These are phyloP conservation scores for Plebejus anna DNA, from an alignment of 2,888 invertebrate genomes.

Conservation along the genomic window DNA sequence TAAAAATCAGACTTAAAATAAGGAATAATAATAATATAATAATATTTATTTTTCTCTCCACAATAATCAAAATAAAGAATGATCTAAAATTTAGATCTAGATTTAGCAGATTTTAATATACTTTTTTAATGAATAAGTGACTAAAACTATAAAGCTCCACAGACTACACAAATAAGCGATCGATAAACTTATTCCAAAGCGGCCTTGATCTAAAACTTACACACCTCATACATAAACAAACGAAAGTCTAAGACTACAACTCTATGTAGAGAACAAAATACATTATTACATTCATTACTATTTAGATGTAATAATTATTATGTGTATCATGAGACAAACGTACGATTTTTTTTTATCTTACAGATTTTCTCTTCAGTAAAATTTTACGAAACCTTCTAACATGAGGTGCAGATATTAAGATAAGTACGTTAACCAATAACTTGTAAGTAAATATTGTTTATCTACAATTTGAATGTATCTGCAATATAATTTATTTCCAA, in stretches of 20 bases:
- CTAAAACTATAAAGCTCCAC: background rate
- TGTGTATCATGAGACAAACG: background rate
- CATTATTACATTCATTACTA: no score
- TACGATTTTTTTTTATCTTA: background rate
- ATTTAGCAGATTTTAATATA: no score
- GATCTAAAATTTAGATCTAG: no score
- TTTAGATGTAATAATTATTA: no score
- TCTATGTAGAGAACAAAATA: background rate
- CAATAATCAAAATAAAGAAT: no score
- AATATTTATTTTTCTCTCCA: no score
- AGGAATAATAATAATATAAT: no score
- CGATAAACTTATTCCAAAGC: background rate
- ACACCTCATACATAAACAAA: background rate
- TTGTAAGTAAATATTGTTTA: no score
- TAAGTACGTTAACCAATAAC: background rate
- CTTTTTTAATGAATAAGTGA: no score
- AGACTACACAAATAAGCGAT: background rate
- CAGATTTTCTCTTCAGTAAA: background rate
- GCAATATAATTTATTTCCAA: background rate
- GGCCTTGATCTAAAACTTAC: background rate
- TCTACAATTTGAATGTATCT: no score
- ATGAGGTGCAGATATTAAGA: background rate
- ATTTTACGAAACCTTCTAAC: background rate
- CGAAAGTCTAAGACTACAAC: background rate
- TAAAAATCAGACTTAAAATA: no score